Base-by-base conservation (phyloP, 2,797 vertebrate species). In the Oophaga sylvatica region DNA sequence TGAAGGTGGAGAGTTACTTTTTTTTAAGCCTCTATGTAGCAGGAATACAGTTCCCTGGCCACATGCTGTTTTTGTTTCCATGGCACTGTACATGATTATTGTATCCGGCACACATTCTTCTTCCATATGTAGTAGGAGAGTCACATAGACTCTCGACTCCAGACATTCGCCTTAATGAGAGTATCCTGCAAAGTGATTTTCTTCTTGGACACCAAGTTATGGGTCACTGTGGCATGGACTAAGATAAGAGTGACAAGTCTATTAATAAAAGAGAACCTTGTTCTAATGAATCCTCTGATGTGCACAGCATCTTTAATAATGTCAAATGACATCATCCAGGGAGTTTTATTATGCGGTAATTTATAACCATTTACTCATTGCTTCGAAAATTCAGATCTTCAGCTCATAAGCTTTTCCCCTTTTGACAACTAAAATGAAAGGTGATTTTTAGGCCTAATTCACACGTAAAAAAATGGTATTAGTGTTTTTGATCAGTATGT, bases 221-320 rank as follows among this genome's bases (percentile, higher is more conserved):
- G 41, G 87, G 87, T 89, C 79, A 82, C 16, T 63, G 67, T 82
- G 87, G 86, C 87, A 85, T 76, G 45, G 53, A 63, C 87, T 29
- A 29, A 82, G 83, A 80, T 26, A 68, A 77, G 26, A 63, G n/a
- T 35, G 65, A 71, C 22, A 57, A 16, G 13, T 53, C 68, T 76
- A 59, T 82, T 77, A 85, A 78, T 77, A 65, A 26, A 59, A 48
- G 53, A 12, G 13, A 71, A 29, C n/a, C 81, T 80, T 31, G 22
- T 60, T 77, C 26, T 75, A 63, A 11, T 70, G 22, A 60, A 84
- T 80, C 31, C 71, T 35, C 29, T 65, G 81, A 79, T 83, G 29
- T 79, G 60, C 45, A 45, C 26, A 81, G 26, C 35, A 53, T 41
- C 73, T 68, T 6, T 12, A 78, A 73, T 56, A 26, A 63, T n/a